Conservation (phyloP, 1,140 invertebrate species). For the Sycobia sp. region DNA sequence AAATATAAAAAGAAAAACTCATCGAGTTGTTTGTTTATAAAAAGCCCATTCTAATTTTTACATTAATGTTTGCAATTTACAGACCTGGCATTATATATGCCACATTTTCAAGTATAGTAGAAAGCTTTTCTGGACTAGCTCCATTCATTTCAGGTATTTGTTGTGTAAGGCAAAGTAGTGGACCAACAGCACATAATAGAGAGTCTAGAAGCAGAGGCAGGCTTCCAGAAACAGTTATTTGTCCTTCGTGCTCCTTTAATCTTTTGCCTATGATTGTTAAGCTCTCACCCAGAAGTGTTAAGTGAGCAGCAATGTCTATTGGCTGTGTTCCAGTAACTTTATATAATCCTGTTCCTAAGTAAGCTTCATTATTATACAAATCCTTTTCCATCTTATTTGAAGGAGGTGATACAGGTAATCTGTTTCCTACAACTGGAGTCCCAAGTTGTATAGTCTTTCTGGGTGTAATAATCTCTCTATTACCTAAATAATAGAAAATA, state of each 20-base stretch:
- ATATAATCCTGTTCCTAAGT: conserved; percentile 58
- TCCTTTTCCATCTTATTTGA: conserved; percentile 54
- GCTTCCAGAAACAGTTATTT: conserved; percentile 92
- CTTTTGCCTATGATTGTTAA: conserved; percentile 90
- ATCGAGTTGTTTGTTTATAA: conserved; percentile 22
- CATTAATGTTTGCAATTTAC: conserved; percentile 59
- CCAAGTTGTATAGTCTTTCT: conserved; percentile 59
- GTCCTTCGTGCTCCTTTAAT: conserved; percentile 91
- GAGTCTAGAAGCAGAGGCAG: conserved; percentile 94
- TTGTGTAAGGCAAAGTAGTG: conserved; percentile 85
- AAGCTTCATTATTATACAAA: conserved; percentile 48
- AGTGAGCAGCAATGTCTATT: conserved; percentile 89
- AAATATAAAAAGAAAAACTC: conserved; percentile 18
- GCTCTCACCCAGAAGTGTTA: conserved; percentile 91
- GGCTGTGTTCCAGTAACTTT: conserved; percentile 81
- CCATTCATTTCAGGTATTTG: conserved; percentile 79
- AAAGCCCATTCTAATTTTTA: too few species aligned
- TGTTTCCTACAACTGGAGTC: conserved; percentile 57
- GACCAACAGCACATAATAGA: conserved; percentile 88
- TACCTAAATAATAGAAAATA: conserved; percentile 16
- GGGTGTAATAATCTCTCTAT: conserved; percentile 36
- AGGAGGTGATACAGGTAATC: conserved; percentile 58
- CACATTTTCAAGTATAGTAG: conserved; percentile 88
- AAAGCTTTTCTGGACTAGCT: conserved; percentile 72
- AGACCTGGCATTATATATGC: conserved; percentile 97